phyloP scores from a whole-genome alignment of 2,888 invertebrate species.

The Agrotis exclamationis region DNA sequence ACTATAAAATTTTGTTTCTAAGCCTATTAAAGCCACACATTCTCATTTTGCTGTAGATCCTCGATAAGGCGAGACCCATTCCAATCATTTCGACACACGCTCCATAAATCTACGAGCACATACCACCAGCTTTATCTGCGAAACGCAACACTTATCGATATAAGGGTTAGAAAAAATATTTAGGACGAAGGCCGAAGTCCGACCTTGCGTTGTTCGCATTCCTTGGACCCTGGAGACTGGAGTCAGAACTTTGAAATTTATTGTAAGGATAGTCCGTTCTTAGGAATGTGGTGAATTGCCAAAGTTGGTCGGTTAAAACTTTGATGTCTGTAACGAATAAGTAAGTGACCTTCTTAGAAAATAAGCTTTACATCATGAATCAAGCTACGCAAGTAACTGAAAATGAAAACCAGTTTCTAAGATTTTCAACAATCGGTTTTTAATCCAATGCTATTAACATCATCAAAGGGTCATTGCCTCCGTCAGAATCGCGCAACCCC shows the following conservation, averaged over 20 bases:
- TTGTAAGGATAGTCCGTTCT: constrained; percentile 13
- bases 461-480: too few species aligned
- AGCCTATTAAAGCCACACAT: constrained; percentile 28
- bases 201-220: constrained; percentile 46
- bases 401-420: too few species aligned
- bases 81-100: neutral
- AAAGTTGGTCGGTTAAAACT: constrained; percentile 13
- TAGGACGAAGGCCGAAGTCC: constrained; percentile 20
- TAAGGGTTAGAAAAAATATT: constrained; percentile 42
- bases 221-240: constrained; percentile 21
- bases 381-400: neutral
- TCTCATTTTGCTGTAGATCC: constrained; percentile 23
- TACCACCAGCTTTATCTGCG: constrained; percentile 52
- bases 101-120: constrained; percentile 42
- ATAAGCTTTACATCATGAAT: neutral
- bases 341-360: neutral
- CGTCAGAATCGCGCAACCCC: too few species aligned
- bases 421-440: too few species aligned
- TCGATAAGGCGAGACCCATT: constrained; percentile 29
- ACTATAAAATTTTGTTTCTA: neutral
- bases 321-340: neutral
- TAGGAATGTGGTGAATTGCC: constrained; percentile 21
- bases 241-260: constrained; percentile 48
- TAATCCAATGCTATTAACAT: too few species aligned
- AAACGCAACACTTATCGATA: constrained; percentile 49